Evolutionary conservation across 2,797 vertebrate genomes (phyloP).

Genomic region (Pantherophis vulpinus): DNA sequence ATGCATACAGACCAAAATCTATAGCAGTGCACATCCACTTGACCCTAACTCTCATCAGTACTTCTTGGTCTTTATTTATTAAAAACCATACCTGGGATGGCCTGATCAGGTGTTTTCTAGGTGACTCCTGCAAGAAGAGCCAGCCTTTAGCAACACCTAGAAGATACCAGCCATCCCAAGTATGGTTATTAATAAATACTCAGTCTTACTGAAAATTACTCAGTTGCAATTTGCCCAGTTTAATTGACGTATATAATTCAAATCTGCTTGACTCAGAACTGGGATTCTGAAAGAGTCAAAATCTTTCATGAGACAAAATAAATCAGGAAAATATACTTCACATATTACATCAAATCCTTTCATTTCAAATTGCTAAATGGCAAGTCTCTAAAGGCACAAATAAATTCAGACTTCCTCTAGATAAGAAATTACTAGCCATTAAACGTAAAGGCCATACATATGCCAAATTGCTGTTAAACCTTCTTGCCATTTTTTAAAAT

Average conservation of each 20-base stretch:
- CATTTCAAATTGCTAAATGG: not conserved
- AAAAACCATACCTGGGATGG: not conserved
- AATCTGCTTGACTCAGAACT: not conserved
- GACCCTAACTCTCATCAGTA: not conserved
- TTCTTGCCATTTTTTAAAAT: not conserved
- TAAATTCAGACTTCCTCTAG: not conserved
- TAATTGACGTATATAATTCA: not conserved
- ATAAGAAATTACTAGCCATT: not conserved
- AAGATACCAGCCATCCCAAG: not conserved
- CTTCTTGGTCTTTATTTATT: not conserved
- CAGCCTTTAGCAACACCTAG: not conserved
- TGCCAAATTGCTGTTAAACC: not conserved
- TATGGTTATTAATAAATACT: not conserved
- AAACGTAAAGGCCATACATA: not conserved
- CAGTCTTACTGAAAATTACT: not conserved
- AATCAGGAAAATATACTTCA: not conserved
- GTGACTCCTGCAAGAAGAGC: not conserved
- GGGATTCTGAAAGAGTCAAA: not conserved
- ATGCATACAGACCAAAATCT: not conserved
- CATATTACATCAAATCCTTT: not conserved
- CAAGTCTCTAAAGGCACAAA: not conserved
- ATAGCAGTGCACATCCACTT: not conserved
- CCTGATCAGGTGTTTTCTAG: not conserved
- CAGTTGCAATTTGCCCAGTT: not conserved
- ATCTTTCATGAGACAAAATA: not conserved